Base-by-base conservation (phyloP, 2,888 invertebrate species). In the Leptarthrus brevirostris region DNA sequence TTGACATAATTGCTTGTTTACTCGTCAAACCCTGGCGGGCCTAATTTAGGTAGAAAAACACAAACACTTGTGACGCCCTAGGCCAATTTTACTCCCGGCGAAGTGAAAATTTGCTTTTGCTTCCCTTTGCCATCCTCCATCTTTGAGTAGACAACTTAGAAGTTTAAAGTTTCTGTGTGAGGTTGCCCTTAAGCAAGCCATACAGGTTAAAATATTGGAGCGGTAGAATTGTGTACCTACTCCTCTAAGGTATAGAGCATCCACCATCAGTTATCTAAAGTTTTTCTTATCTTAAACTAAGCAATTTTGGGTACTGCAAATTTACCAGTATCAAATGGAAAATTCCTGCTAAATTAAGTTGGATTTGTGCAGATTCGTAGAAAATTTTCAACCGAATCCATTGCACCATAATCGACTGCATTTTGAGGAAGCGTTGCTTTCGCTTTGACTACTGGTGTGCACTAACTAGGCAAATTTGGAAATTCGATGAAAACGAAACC, bases 321-420 rank as follows among this genome's bases (percentile, higher is more conserved):
- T 52, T 75, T 64, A 53, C 66, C 75, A 34, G 71, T 72, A 79
- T 78, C 80, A 81, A 81, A 81, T 79, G 80, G 79, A 81, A 81
- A 80, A 80, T 26, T 79, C 81, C 79, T 74, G 73, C 78, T 79
- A 81, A 81, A 81, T 81, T 79, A 81, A 81, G 79, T 80, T 81
- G 80, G 81, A 81, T 80, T 80, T 81, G 81, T 80, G 81, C 80
- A 81, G 80, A 80, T 80, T 80, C 81, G 80, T 80, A 81, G 80
- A 81, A 81, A 81, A 81, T 81, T 80, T 79, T 79, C 78, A 77
- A 78, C 77, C 58, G 73, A 74, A 73, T 30, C 72, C 53, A 54
- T 54, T 22, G 3, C 30, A 26, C 53, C 49, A 24, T 49, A 69
- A 74, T 61, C 58, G 69, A 52, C 30, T 69, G 52, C 69, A 49